Evolutionary conservation across 2,797 vertebrate species (phyloP).

Genomic region (Melanotaenia maccullochi): DNA sequence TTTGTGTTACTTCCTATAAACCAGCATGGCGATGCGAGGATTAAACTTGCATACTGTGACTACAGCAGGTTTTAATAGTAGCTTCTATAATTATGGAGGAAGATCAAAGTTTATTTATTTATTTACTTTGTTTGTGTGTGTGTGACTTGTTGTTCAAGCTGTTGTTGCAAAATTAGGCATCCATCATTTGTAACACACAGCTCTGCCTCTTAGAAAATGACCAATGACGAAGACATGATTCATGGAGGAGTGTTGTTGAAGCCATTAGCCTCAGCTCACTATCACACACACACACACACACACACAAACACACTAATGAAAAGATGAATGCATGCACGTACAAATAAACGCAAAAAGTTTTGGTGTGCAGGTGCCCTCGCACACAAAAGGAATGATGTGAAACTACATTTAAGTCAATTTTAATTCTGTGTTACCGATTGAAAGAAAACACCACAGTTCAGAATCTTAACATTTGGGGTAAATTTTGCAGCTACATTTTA

Average conservation of each 20-base stretch:
- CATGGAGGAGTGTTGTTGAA: constrained; percentile 33
- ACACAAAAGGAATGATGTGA: constrained; percentile 7
- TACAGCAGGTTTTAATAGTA: not conserved
- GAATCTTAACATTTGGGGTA: too few species aligned
- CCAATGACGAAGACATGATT: constrained; percentile 39
- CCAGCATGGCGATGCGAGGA: too few species aligned
- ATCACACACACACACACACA: not conserved
- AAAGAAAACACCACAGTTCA: too few species aligned
- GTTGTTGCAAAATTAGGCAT: constrained; percentile 31
- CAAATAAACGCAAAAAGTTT: not conserved
- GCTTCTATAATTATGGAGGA: not conserved
- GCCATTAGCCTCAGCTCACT: constrained; percentile 29
- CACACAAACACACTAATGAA: not conserved
- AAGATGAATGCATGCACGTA: not conserved
- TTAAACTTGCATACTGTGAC: not conserved
- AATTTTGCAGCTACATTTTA: too few species aligned
- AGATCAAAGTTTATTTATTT: not conserved
- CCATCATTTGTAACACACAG: constrained; percentile 29
- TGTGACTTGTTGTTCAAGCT: not conserved
- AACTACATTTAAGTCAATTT: constrained; percentile 23
- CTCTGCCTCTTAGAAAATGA: constrained; percentile 20
- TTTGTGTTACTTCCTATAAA: not conserved
- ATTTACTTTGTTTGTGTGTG: not conserved
- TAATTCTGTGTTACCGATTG: constrained; percentile 1
- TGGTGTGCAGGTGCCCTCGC: not conserved